phyloP scores from a whole-genome alignment of 1,140 invertebrate genomes.

The Ooceraea biroi region DNA sequence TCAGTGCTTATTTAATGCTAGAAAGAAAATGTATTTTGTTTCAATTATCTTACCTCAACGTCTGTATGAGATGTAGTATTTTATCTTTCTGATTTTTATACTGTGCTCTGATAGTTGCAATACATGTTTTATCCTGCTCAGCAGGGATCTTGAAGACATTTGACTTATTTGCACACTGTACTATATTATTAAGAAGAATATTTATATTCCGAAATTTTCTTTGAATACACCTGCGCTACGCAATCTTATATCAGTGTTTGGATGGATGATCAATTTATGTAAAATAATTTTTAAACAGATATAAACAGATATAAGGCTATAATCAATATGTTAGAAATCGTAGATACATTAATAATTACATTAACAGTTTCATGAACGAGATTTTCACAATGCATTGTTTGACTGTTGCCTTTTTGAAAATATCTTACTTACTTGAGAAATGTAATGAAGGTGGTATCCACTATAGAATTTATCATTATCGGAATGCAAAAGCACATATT shows the following conservation, averaged over 20 bases:
- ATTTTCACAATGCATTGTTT: background rate
- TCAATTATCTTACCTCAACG: conserved; percentile 19
- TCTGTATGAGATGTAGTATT: conserved; percentile 28
- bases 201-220: conserved; percentile 7
- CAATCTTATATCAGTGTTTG: conserved; percentile 2
- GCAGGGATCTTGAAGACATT: background rate
- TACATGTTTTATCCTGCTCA: too few relatives aligned
- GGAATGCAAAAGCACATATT: background rate
- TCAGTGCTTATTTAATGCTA: conserved; percentile 4
- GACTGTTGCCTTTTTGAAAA: background rate
- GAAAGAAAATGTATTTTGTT: background rate
- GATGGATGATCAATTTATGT: background rate
- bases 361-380: background rate
- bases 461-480: conserved; percentile 22
- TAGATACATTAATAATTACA: background rate
- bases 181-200: conserved; percentile 3
- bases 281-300: background rate
- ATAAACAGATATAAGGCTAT: background rate
- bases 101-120: background rate
- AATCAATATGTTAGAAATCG: background rate
- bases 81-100: conserved; percentile 11
- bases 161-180: background rate
- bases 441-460: conserved; percentile 3
- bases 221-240: background rate
- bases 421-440: conserved; percentile 32